Conservation (phyloP, 2,797 vertebrate species). For the Masticophis lateralis region DNA sequence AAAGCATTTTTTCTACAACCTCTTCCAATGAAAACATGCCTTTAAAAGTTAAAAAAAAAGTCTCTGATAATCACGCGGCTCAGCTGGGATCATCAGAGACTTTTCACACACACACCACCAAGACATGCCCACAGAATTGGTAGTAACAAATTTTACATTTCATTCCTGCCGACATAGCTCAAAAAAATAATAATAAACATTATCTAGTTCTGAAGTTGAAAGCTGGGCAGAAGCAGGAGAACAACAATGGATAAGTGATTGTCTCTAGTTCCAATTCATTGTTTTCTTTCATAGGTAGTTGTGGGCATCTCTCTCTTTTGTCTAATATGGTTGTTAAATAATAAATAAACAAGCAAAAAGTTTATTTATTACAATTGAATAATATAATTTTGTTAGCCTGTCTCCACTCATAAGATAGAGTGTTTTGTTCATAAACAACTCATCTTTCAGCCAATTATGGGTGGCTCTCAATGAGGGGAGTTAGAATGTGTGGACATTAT, state of each 20-base stretch:
- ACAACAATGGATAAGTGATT: not conserved
- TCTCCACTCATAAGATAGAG: no score
- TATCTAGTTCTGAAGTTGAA: not conserved
- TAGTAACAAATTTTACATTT: no score
- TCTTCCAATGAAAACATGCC: no score
- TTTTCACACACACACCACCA: no score
- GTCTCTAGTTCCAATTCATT: not conserved
- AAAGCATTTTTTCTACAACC: no score
- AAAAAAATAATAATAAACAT: not conserved
- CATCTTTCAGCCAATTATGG: not conserved
- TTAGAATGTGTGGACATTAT: not conserved
- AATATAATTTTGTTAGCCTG: no score
- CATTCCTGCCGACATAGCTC: rapidly evolving
- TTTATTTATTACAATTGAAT: no score
- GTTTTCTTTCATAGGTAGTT: not conserved
- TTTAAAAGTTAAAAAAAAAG: no score
- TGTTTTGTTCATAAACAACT: not conserved
- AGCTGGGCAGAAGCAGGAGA: not conserved
- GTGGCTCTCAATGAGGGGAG: not conserved
- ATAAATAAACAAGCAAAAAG: not conserved
- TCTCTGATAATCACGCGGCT: no score
- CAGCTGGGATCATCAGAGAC: no score
- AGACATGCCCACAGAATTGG: no score
- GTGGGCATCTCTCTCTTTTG: not conserved
- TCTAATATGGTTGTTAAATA: not conserved